These are phyloP conservation scores for Nebria brevicollis DNA, from an alignment of 2,888 invertebrate species.

Conservation along the genomic window DNA sequence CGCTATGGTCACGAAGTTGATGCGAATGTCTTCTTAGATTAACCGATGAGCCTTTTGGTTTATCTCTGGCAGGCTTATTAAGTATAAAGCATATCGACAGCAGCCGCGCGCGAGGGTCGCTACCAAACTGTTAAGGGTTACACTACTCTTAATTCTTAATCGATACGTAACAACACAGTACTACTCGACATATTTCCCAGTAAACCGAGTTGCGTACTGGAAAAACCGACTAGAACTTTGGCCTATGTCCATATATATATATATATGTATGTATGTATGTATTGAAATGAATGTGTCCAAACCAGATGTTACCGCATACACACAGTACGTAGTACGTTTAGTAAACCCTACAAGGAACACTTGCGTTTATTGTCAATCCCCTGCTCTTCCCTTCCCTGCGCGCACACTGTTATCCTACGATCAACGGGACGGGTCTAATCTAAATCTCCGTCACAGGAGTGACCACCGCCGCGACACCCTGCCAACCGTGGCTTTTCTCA, in stretches of 20 bases:
- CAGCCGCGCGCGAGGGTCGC: background rate
- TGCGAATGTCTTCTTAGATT: constrained; percentile 44
- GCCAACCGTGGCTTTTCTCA: background rate
- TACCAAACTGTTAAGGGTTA: too few species aligned
- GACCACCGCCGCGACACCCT: background rate
- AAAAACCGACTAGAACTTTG: too few species aligned
- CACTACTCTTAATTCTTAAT: too few species aligned
- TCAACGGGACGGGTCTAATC: background rate
- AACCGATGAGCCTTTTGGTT: constrained; percentile 4
- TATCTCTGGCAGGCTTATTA: background rate
- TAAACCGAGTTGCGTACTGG: too few species aligned
- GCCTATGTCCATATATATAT: too few species aligned
- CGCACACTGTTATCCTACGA: background rate
- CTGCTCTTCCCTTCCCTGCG: background rate
- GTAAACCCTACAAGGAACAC: constrained; percentile 8
- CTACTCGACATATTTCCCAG: background rate
- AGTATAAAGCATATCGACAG: background rate
- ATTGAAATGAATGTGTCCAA: constrained; percentile 63
- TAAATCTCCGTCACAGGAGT: background rate
- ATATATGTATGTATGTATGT: background rate
- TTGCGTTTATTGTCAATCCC: background rate
- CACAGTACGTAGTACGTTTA: background rate
- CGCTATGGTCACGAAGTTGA: constrained; percentile 45
- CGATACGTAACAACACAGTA: background rate
- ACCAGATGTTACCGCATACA: constrained; percentile 62